Percentiles rank a stretch among this genome's conserved stretches.
Conservation (phyloP, 2,113 vertebrate genomes). For the Mugil cephalus region DNA sequence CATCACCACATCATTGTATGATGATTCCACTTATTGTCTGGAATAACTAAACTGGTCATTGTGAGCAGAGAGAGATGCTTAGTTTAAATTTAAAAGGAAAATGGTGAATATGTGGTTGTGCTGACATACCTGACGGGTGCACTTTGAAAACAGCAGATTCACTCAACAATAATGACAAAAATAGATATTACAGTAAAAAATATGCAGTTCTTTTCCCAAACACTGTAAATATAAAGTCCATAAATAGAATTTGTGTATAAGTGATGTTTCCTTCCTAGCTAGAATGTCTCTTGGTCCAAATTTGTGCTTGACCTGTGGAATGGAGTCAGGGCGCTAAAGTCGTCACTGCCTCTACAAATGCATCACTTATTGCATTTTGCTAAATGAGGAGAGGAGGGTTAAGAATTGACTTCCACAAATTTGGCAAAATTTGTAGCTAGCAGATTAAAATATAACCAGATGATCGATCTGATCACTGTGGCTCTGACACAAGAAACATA, state of each 20-base stretch:
- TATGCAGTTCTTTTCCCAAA: not conserved
- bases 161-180: no score
- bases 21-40: no score
- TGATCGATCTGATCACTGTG: not conserved
- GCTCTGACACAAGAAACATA: not conserved
- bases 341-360: not conserved
- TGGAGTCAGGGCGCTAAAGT: not conserved
- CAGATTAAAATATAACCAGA: no score
- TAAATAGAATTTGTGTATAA: not conserved
- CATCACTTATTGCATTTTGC: not conserved
- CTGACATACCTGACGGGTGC: not conserved
- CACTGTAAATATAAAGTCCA: not conserved
- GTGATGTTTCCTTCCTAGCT: not conserved
- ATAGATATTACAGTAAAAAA: not conserved
- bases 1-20: no score
- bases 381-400: no score
- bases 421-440: no score
- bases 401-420: no score
- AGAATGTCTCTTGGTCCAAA: not conserved
- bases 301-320: conserved; percentile 1
- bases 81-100: not conserved
- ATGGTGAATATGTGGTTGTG: not conserved
- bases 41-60: no score
- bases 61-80: no score
- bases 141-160: not conserved